Percentiles rank a stretch among this genome's conserved stretches.
phyloP scores from a whole-genome alignment of 2,797 vertebrate species.

The Leucoraja ocellata region DNA sequence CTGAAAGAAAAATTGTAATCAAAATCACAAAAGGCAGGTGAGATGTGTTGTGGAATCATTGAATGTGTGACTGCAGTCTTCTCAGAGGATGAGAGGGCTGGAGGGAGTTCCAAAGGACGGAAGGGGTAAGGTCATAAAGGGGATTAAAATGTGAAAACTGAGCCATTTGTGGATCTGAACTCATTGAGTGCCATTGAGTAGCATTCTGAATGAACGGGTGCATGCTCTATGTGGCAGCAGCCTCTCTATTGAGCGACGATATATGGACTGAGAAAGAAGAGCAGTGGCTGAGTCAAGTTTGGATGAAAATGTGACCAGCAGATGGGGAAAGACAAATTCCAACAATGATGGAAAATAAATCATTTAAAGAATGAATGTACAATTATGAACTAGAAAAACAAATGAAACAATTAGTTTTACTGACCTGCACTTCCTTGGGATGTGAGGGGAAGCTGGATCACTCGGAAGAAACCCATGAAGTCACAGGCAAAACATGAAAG shows the following conservation, averaged over 20 bases:
- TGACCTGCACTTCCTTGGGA: no score
- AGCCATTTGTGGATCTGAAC: not conserved
- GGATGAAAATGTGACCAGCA: not conserved
- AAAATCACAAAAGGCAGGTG: not conserved
- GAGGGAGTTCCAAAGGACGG: not conserved
- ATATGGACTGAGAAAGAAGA: not conserved
- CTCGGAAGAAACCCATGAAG: no score
- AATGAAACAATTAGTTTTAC: no score
- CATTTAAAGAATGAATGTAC: not conserved
- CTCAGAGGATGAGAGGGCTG: not conserved
- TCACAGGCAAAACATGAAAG: no score
- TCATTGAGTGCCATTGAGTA: not conserved
- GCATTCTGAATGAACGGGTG: not conserved
- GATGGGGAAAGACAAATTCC: not conserved
- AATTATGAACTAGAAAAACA: no score
- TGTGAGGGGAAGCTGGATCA: no score
- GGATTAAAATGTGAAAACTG: not conserved
- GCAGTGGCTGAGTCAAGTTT: not conserved
- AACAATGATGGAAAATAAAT: not conserved
- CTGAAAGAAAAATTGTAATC: not conserved
- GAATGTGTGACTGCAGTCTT: not conserved
- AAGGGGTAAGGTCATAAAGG: not conserved
- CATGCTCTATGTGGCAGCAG: not conserved
- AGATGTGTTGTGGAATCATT: not conserved
- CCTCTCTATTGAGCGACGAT: not conserved